Base-by-base conservation (phyloP, 2,888 invertebrate species). In the Smittia aterrima region DNA sequence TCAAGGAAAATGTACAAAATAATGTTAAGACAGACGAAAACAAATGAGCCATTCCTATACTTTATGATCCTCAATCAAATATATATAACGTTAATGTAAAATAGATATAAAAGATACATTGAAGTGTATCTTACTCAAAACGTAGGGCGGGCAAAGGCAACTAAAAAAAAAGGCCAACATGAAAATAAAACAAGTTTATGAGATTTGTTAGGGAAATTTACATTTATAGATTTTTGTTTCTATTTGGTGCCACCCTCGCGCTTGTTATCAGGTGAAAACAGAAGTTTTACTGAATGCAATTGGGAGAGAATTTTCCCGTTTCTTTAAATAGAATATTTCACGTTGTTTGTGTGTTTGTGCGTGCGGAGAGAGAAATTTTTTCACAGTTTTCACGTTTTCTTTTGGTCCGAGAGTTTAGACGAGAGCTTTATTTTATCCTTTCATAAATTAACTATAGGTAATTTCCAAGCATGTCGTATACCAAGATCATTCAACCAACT, bases 371-470 rank as follows among this genome's bases (percentile, higher is more conserved):
- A 41, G 24, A 41, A 41, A 68, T 41, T 41, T 38, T 68, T 68
- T 68, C 68, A 68, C 47, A 68, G 16, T 68, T 68, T 68, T 68
- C 68, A 68, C 68, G 68, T 68, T 68, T 68, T 64, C 40, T 66
- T 38, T 38, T 38, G 6, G 4, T 38, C 9, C 38, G n/a, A 38
- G 9, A 38, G 9, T 38, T 9, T 4, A 7, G 38, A 38, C n/a
- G 47, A n/a, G 11, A n/a, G 11, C n/a, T 47, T 47, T n/a, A 11
- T 3, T 47, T 47, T 47, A 13, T n/a, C 11, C 11, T 47, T 47
- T 47, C 32, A 3, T 32, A 6, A 32, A 47, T 6, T 47, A 6
- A 47, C 11, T 47, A 6, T 47, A 47, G 47, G 47, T 47, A 47
- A 47, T 6, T 38, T n/a, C 11, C 11, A 47, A 47, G 47, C 47